These are phyloP conservation scores for Ochlodes sylvanus DNA, from an alignment of 2,888 invertebrate species.

Conservation along the genomic window DNA sequence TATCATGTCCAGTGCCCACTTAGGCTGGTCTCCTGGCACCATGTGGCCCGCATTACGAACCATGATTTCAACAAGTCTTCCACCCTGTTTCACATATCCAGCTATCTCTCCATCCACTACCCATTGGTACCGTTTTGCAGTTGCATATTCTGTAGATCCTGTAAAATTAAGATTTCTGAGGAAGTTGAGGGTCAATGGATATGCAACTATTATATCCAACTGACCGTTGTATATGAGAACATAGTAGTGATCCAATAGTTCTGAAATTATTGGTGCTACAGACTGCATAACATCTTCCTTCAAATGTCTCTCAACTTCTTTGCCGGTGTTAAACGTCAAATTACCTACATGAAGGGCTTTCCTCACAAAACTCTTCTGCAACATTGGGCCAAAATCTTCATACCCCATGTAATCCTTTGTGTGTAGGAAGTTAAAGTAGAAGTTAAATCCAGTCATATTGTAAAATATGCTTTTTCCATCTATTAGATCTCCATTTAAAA, in stretches of 20 bases:
- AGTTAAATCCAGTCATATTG: conserved; percentile 90
- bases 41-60: conserved; percentile 93
- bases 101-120: conserved; percentile 88
- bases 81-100: conserved; percentile 90
- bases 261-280: conserved; percentile 89
- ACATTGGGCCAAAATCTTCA: conserved; percentile 85
- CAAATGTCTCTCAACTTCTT: conserved; percentile 88
- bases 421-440: conserved; percentile 90
- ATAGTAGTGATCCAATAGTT: conserved; percentile 87
- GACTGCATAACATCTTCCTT: conserved; percentile 92
- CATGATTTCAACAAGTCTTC: conserved; percentile 89
- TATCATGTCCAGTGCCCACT: conserved; percentile 90
- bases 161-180: conserved; percentile 89
- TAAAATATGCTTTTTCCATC: conserved; percentile 86
- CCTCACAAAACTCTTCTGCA: conserved; percentile 87
- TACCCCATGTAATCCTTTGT: conserved; percentile 82
- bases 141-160: conserved; percentile 87
- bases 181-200: conserved; percentile 93
- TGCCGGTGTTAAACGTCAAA: conserved; percentile 87
- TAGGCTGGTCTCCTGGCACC: conserved; percentile 92
- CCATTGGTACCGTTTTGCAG: conserved; percentile 89
- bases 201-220: conserved; percentile 95
- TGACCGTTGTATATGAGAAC: conserved; percentile 96
- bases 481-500: conserved; percentile 89
- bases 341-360: conserved; percentile 94